Evolutionary conservation across 2,888 invertebrate species (phyloP), one percentile per base, ranked within the genome.

Genomic region (Ornithoptera priamus): DNA sequence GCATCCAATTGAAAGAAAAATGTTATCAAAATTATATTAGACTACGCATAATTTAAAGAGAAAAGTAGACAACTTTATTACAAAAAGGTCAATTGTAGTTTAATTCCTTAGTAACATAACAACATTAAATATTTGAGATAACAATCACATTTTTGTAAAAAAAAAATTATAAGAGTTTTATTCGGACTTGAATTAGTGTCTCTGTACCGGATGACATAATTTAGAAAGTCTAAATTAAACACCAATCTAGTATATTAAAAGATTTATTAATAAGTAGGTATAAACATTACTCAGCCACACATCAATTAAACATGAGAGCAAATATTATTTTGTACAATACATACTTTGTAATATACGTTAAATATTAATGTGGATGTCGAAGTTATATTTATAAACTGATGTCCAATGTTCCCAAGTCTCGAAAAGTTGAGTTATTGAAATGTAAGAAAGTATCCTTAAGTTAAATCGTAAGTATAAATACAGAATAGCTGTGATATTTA

Each of bases 251-350:
- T 90, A 88, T 87, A 88, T 87, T 90, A 90, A 89, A 87, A 89
- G 87, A 86, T 92, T 92, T 92, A 92, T 90, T 92, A 90, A 87
- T 89, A 89, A 89, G 85, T 89, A 88, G 84, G 86, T 88, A 89
- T 90, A 90, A 89, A 90, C 88, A 90, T 87, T 86, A 87, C 88
- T 84, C 90, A 90, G 85, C 87, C 90, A 90, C 88, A 86, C 89
- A 87, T 88, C 89, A 90, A 88, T 85, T 90, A 87, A 87, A 88
- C 87, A 39, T 10, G 84, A 83, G 83, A 85, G 83, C 84, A 83
- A 85, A 86, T 85, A 88, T 86, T 87, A 87, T 88, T 88, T 89
- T 90, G 85, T 89, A 91, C 90, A 88, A 87, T 87, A 87, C 86
- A 89, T 89, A 90, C 86, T 39, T 6, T 39, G 87, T 86, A 88